A percentile compares a stretch with the other conserved stretches of the same genome.
These are phyloP conservation scores for Leptocoma aspasia DNA, from an alignment of 2,113 vertebrate species.

Conservation along the genomic window DNA sequence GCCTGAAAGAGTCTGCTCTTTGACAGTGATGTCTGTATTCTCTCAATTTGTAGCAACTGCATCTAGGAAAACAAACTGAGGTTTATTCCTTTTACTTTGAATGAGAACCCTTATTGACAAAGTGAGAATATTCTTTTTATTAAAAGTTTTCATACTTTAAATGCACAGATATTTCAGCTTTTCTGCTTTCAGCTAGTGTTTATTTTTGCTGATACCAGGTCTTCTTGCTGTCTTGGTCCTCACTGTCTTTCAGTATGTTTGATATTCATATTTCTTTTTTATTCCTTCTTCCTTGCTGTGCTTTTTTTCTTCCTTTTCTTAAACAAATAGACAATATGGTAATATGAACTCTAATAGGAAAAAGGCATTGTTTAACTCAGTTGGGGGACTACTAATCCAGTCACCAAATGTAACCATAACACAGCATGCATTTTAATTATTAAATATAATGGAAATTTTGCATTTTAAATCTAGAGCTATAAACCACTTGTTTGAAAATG, in stretches of 20 bases:
- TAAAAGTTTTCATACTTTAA: slow-evolving; percentile 3
- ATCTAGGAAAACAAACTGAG: background rate
- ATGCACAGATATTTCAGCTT: background rate
- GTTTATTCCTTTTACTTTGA: slow-evolving; percentile 25
- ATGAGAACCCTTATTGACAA: background rate
- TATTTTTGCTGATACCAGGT: slow-evolving; percentile 44
- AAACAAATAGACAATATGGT: slow-evolving; percentile 60
- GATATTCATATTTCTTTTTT: slow-evolving; percentile 53
- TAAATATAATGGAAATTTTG: slow-evolving; percentile 56
- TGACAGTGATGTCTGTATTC: slow-evolving; percentile 40
- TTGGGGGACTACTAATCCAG: slow-evolving; percentile 54
- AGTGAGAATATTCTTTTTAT: background rate
- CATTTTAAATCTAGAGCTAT: slow-evolving; percentile 47
- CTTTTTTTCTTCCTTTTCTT: slow-evolving; percentile 39
- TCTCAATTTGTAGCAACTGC: background rate
- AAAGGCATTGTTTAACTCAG: slow-evolving; percentile 52
- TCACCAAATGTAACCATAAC: slow-evolving; percentile 62
- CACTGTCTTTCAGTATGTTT: slow-evolving; percentile 40
- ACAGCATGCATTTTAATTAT: slow-evolving; percentile 59
- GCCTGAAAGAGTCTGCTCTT: background rate
- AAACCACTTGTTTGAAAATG: slow-evolving; percentile 45
- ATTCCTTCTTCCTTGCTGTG: slow-evolving; percentile 34
- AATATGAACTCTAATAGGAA: slow-evolving; percentile 52
- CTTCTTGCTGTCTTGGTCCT: slow-evolving; percentile 16
- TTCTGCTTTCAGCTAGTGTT: background rate